Base-by-base conservation (phyloP, 2,888 invertebrate genomes). In the Ommatoiulus sabulosus region DNA sequence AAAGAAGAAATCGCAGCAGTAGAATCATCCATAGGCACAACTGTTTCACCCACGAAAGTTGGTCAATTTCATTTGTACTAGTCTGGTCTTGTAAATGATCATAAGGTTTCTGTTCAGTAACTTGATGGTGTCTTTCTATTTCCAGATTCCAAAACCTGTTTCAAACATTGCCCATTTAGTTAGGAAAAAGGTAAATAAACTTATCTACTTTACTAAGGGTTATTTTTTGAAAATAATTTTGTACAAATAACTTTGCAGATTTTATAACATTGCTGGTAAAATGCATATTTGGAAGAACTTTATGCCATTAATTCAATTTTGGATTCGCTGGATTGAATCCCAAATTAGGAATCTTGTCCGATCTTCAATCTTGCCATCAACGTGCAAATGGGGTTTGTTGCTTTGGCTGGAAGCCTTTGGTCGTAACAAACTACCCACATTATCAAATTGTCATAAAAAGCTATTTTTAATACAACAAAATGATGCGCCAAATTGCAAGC, bases 121-220 rank as follows among this genome's bases (percentile, higher is more conserved):
- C 20, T 0, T 63, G 4, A 20, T 20, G 6, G n/a, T 6, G 5
- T n/a, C 3, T 85, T 85, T 43, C n/a, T 43, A 43, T 85, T 44
- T n/a, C 43, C 57, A 44, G 35, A 44, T 44, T n/a, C 85, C 43
- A 5, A 95, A 95, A 91, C 95, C 95, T 44, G 95, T 94, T 0
- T 95, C 94, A 12, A 95, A 97, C 92, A 97, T 97, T 90, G 95
- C 96, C 0, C 97, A 97, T 93, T 94, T 97, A 89, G 96, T 97
- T 90, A 93, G 93, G 44, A 94, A 94, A 91, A 97, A 97, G 89
- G 91, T 85, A 85, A 85, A 43, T 85, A 85, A n/a, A 4, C n/a
- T 44, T 17, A n/a, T 17, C 5, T 85, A 85, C n/a, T 85, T 85
- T 85, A 85, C 85, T 0, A 35, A 6, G n/a, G 44, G 15, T 3